These are phyloP conservation scores for Tinamus major DNA, from an alignment of 2,797 vertebrate genomes.

Conservation along the genomic window DNA sequence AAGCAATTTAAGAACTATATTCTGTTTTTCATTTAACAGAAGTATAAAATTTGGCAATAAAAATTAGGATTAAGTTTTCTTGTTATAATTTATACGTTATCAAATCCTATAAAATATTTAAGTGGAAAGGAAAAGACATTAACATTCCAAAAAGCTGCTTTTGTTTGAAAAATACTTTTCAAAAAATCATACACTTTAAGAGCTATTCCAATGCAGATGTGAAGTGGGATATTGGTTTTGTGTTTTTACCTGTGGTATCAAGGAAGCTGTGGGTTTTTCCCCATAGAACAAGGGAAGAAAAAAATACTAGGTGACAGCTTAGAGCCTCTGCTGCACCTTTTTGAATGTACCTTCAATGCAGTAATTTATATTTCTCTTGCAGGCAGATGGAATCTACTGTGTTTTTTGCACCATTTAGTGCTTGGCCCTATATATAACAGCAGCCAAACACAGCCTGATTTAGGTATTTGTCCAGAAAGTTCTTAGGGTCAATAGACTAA, in stretches of 20 bases:
- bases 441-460: not conserved
- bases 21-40: not conserved
- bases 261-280: not conserved
- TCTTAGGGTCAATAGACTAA: no score
- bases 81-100: slow-evolving; percentile 5
- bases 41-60: not conserved
- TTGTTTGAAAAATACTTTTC: not conserved
- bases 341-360: not conserved
- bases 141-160: not conserved
- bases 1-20: not conserved
- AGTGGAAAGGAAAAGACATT: not conserved
- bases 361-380: not conserved
- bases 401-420: not conserved
- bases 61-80: not conserved
- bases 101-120: not conserved
- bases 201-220: not conserved
- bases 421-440: not conserved
- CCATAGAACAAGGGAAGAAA: no score
- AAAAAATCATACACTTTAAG: not conserved
- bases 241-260: not conserved
- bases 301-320: not conserved
- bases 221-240: not conserved
- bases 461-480: not conserved
- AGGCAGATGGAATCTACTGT: not conserved
- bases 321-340: not conserved